Percentiles rank a stretch among this genome's conserved stretches.
Evolutionary conservation across 2,888 invertebrate genomes (phyloP).

Genomic region (Pherbina coryleti): DNA sequence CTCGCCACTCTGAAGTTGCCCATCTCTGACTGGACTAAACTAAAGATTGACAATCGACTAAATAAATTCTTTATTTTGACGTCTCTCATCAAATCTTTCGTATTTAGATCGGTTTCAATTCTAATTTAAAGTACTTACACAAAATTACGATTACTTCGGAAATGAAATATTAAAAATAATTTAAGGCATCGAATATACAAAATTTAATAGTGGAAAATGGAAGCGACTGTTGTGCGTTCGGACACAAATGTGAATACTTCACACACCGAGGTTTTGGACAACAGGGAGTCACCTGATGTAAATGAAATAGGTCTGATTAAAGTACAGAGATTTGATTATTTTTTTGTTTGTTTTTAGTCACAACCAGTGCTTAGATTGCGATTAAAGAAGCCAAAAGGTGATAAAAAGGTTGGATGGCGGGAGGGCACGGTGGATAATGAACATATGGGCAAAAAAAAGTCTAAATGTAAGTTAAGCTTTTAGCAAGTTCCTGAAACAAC

Average conservation of each 20-base stretch:
- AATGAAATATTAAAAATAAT: slow-evolving; percentile 12
- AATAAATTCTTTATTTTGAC: too few relatives aligned
- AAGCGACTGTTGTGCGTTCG: slow-evolving; percentile 36
- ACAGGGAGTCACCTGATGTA: background rate
- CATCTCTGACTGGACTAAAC: too few relatives aligned
- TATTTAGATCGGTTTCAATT: too few relatives aligned
- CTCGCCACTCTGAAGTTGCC: too few relatives aligned
- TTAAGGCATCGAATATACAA: background rate
- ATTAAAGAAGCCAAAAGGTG: slow-evolving; percentile 77
- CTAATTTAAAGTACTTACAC: too few relatives aligned
- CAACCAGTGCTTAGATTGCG: slow-evolving; percentile 75
- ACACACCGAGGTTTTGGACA: slow-evolving; percentile 32
- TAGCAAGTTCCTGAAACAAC: background rate
- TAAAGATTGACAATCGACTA: too few relatives aligned
- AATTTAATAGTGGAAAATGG: slow-evolving; percentile 38
- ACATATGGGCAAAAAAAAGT: slow-evolving; percentile 94
- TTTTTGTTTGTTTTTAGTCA: slow-evolving; percentile 34
- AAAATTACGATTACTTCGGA: background rate
- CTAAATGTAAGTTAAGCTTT: slow-evolving; percentile 82
- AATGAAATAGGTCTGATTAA: background rate
- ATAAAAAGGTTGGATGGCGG: slow-evolving; percentile 90
- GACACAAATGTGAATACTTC: slow-evolving; percentile 25
- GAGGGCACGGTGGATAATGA: slow-evolving; percentile 95
- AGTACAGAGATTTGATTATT: background rate
- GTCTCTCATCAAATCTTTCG: too few relatives aligned